Percentiles rank a stretch among this genome's conserved stretches.
These are phyloP conservation scores for Pseudoatta argentina DNA, from an alignment of 1,140 invertebrate genomes.

Conservation along the genomic window DNA sequence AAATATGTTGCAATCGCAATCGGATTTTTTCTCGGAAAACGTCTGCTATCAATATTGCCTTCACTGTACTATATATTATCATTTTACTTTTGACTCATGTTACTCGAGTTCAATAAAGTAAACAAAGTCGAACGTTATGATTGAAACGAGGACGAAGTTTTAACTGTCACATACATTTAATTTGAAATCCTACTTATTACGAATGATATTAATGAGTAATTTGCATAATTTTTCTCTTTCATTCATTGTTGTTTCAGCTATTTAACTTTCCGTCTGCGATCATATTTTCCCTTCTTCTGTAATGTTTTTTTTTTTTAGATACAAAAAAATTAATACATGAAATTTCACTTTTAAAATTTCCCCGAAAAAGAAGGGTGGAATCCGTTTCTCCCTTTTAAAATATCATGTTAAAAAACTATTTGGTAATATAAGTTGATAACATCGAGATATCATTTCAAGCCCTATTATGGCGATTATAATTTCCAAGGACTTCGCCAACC, in stretches of 20 bases:
- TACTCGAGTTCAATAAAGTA: not conserved
- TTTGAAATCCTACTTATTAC: not conserved
- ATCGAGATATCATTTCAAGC: not conserved
- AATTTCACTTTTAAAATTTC: too few relatives aligned
- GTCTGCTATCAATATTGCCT: not conserved
- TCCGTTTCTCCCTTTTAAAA: too few relatives aligned
- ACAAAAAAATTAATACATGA: too few relatives aligned
- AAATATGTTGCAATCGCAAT: not conserved
- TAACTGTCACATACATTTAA: conserved; percentile 1
- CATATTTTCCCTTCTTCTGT: too few relatives aligned
- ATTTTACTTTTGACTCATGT: not conserved
- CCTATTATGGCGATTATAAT: not conserved
- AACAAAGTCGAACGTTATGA: not conserved
- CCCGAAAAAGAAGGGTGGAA: too few relatives aligned
- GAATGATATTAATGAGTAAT: not conserved
- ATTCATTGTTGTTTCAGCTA: not conserved
- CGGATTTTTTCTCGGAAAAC: not conserved
- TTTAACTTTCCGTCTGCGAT: too few relatives aligned
- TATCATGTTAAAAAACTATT: too few relatives aligned
- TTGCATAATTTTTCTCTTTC: not conserved
- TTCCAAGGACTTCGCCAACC: conserved; percentile 10
- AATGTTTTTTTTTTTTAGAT: too few relatives aligned
- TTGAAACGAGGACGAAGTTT: conserved; percentile 4
- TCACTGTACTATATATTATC: not conserved
- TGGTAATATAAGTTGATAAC: too few relatives aligned